A percentile compares a stretch with the other conserved stretches of the same genome.
These are phyloP conservation scores for Peromyscus maniculatus DNA, from an alignment of 2,113 vertebrate species.

Conservation along the genomic window DNA sequence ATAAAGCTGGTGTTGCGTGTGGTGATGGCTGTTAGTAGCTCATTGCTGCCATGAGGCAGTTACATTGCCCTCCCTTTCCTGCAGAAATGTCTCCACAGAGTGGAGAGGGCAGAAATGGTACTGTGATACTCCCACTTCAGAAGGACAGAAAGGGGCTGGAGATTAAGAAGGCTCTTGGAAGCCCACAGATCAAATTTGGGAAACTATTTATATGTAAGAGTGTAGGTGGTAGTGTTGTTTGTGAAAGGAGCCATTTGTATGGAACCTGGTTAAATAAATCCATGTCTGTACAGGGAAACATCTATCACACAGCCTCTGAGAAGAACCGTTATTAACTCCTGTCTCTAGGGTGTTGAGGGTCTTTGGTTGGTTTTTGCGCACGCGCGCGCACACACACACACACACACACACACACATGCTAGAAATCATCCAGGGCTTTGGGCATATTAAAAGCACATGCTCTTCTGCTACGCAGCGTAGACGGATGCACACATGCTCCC, in stretches of 20 bases:
- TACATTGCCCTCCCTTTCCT: not conserved
- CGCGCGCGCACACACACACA: no score
- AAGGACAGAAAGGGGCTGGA: not conserved
- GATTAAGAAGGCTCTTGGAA: not conserved
- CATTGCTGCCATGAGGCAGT: not conserved
- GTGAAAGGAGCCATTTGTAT: not conserved
- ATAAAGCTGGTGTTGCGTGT: not conserved
- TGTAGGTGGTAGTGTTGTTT: not conserved
- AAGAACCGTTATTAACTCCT: not conserved
- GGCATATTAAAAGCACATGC: not conserved
- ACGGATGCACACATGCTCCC: not conserved
- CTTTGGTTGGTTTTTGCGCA: not conserved
- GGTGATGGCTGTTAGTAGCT: rapidly evolving
- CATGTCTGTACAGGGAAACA: not conserved
- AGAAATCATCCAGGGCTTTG: not conserved
- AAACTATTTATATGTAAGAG: not conserved
- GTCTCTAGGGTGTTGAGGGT: not conserved
- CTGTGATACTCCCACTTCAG: not conserved
- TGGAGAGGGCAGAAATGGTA: not conserved
- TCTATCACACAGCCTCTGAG: not conserved
- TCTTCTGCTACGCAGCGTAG: not conserved
- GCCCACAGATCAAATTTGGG: not conserved
- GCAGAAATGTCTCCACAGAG: not conserved
- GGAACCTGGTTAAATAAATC: not conserved
- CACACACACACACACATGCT: no score